Conservation (phyloP, 2,113 vertebrate species). For the Paralichthys olivaceus region DNA sequence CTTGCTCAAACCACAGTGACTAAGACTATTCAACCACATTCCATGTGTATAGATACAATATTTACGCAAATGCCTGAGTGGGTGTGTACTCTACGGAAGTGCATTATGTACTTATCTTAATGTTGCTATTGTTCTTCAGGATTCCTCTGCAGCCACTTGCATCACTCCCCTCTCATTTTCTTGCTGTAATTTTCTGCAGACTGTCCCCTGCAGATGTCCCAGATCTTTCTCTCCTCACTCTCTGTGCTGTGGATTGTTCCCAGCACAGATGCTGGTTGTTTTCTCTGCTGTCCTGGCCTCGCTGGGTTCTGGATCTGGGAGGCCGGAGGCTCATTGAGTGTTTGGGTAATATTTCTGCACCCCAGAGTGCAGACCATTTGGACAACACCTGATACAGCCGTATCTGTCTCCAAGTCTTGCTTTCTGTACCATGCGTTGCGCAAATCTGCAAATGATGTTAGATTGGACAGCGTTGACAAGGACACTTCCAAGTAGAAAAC, state of each 20-base stretch:
- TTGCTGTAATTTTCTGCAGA: slow-evolving; percentile 17
- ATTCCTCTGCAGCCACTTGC: slow-evolving; percentile 27
- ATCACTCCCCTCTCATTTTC: slow-evolving; percentile 24
- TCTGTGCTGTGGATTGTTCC: slow-evolving; percentile 26
- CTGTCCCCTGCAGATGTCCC: slow-evolving; percentile 44
- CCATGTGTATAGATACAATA: slow-evolving; percentile 28
- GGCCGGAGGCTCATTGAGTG: background rate
- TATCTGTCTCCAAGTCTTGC: slow-evolving; percentile 7
- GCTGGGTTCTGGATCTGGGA: slow-evolving; percentile 2
- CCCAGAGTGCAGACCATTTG: slow-evolving; percentile 26
- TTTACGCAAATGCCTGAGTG: slow-evolving; percentile 33
- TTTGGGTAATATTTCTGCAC: slow-evolving; percentile 52
- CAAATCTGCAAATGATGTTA: slow-evolving; percentile 32
- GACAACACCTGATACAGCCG: slow-evolving; percentile 31
- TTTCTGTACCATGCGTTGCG: background rate
- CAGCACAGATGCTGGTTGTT: slow-evolving; percentile 44
- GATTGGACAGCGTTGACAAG: slow-evolving; percentile 12
- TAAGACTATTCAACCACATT: slow-evolving; percentile 38
- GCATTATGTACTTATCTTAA: slow-evolving; percentile 33
- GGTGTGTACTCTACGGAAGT: slow-evolving; percentile 25
- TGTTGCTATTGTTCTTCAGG: slow-evolving; percentile 48
- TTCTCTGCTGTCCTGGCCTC: slow-evolving; percentile 19
- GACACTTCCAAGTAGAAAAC: slow-evolving; percentile 11
- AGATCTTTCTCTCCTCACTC: slow-evolving; percentile 14
- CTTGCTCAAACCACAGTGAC: slow-evolving; percentile 35